Percentiles rank a stretch among this genome's conserved stretches.
These are phyloP conservation scores for Cheilosia urbana DNA, from an alignment of 2,888 invertebrate genomes.

Conservation along the genomic window DNA sequence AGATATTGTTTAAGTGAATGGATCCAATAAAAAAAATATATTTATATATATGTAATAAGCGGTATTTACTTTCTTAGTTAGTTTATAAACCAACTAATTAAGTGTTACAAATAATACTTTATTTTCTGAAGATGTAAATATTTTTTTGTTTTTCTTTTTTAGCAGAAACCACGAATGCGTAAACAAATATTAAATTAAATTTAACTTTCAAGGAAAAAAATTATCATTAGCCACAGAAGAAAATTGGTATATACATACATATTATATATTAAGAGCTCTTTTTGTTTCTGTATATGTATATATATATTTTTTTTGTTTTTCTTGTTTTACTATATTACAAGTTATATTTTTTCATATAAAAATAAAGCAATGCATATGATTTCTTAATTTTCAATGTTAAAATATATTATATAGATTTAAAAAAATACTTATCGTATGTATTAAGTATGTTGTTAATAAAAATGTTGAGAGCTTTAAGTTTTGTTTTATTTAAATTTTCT, in stretches of 20 bases:
- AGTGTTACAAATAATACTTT: conserved; percentile 73
- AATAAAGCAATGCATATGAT: conserved; percentile 74
- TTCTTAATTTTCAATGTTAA: conserved; percentile 72
- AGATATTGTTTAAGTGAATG: conserved; percentile 32
- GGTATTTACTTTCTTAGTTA: conserved; percentile 53
- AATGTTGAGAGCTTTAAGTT: conserved; percentile 63
- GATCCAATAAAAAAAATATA: conserved; percentile 47
- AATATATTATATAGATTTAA: conserved; percentile 67
- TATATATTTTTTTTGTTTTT: conserved; percentile 51
- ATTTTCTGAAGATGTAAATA: conserved; percentile 71
- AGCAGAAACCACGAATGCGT: conserved; percentile 74
- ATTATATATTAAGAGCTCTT: conserved; percentile 61
- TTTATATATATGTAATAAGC: conserved; percentile 45
- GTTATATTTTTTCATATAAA: conserved; percentile 69
- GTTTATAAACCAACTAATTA: conserved; percentile 47
- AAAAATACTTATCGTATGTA: conserved; percentile 58
- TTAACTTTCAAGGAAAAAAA: conserved; percentile 60
- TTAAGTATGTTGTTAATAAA: conserved; percentile 70
- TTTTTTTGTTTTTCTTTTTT: conserved; percentile 44
- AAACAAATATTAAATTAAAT: conserved; percentile 66
- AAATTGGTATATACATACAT: conserved; percentile 54
- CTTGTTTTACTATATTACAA: conserved; percentile 66
- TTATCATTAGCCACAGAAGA: conserved; percentile 67
- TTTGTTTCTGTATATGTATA: conserved; percentile 52
- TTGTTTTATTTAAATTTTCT: conserved; percentile 36